Conservation (phyloP, 2,888 invertebrate species). For the Leptarthrus brevirostris region DNA sequence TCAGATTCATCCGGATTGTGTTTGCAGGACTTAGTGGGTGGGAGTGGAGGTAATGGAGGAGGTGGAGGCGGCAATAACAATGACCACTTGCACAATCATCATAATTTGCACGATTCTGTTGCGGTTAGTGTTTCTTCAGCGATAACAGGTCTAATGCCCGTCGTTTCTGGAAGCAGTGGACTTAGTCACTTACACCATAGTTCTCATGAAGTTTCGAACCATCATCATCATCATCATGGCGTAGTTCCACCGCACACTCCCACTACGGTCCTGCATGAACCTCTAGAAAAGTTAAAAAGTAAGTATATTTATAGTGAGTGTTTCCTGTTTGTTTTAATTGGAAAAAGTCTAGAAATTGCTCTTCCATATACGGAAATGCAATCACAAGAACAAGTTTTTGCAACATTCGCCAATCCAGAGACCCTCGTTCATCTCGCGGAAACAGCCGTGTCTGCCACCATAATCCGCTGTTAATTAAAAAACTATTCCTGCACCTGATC, state of each 20-base stretch:
- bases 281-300: constrained; percentile 80
- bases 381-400: background rate
- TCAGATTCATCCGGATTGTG: constrained; percentile 74
- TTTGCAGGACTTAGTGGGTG: constrained; percentile 76
- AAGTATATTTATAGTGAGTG: constrained; percentile 58
- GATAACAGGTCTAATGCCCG: constrained; percentile 71
- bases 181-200: constrained; percentile 66
- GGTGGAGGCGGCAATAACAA: constrained; percentile 60
- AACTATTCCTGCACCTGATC: constrained; percentile 54
- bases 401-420: background rate
- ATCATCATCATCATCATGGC: constrained; percentile 70
- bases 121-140: constrained; percentile 71
- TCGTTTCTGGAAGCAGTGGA: constrained; percentile 60
- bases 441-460: constrained; percentile 1
- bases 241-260: constrained; percentile 71
- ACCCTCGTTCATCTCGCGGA: constrained; percentile 4
- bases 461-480: constrained; percentile 55
- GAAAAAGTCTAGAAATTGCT: too few relatives aligned
- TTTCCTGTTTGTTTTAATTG: too few relatives aligned
- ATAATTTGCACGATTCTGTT: constrained; percentile 69
- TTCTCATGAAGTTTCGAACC: constrained; percentile 67
- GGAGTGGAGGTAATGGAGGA: constrained; percentile 62
- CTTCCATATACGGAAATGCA: too few relatives aligned
- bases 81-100: constrained; percentile 64
- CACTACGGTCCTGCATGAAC: constrained; percentile 70